Base-by-base conservation (phyloP, 2,797 vertebrate species). In the Hippocampus kuda region DNA sequence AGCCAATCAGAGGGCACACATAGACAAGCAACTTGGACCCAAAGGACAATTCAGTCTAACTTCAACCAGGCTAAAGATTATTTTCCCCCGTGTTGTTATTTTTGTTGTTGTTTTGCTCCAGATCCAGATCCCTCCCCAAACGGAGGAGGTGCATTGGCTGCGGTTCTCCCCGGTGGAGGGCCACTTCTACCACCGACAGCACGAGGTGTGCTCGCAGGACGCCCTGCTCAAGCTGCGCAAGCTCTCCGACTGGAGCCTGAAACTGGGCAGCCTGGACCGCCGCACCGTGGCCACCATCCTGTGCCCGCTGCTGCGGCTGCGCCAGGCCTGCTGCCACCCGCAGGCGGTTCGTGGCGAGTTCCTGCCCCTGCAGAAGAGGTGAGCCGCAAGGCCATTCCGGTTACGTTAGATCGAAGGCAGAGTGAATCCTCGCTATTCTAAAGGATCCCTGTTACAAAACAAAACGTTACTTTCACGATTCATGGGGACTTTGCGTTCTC, bases 271-370 rank as follows among this genome's bases (percentile, higher is more conserved):
- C 83, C 89, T 99, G 24, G 97, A 99, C 87, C 89, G 97, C 30
- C 93, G 97, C 72, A 99, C 95, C 0, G 95, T 99, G 74, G 90
- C 89, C 83, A 94, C 93, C 78, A 96, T 99, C 85, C 86, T 99
- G 1, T 94, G 92, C 74, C 97, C 97, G 0, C 87, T 99, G 83
- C 88, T 99, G 69, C 89, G 97, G 66, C 91, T 99, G 63, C 91
- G 97, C 3, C 97, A 99, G 89, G 97, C 97, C 81, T 99, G 97
- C 90, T 99, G 97, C 88, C 97, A 99, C 70, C 97, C 97, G 0
- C 97, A 99, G 89, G 97, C 97, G 2, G 97, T 99, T 72, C 91
- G 97, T 44, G 97, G 97, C 65, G 97, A 99, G 84, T 99, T 99
- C 83, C 85, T 99, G 72, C 97, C 97, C 2, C 89, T 99, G 44